phyloP scores from a whole-genome alignment of 2,113 vertebrate species.

The Cygnus buccinator region DNA sequence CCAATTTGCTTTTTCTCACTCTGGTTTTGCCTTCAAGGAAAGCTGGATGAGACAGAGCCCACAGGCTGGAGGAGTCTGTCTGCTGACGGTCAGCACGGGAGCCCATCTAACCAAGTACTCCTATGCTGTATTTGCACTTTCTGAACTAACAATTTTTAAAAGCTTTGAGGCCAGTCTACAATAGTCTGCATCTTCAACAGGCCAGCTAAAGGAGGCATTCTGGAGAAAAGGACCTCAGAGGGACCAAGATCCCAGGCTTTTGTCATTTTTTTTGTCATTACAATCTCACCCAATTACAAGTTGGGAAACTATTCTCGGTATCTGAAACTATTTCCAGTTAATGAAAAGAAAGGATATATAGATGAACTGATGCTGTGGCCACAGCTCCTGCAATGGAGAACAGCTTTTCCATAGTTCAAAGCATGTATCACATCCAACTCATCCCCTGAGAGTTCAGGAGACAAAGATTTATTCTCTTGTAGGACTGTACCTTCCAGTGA shows the following conservation, averaged over 20 bases:
- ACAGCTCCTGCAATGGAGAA: not conserved
- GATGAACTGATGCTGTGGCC: not conserved
- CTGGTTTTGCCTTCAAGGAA: not conserved
- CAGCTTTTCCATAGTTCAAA: not conserved
- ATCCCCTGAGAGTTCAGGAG: not conserved
- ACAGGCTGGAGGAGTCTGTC: not conserved
- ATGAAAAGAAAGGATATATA: not conserved
- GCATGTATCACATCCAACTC: not conserved
- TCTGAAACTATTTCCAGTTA: not conserved
- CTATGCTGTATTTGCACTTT: not conserved
- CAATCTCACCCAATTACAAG: not conserved
- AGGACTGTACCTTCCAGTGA: not conserved
- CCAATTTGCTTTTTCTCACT: not conserved
- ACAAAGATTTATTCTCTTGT: not conserved
- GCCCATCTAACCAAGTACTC: not conserved
- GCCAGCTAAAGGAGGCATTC: not conserved
- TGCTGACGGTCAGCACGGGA: not conserved
- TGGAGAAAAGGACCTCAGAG: not conserved
- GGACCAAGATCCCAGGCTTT: not conserved
- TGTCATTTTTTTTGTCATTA: not conserved
- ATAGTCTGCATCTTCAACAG: not conserved
- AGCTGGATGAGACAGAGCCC: not conserved
- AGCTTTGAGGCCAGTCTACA: not conserved
- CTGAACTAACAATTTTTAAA: not conserved
- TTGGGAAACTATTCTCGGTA: not conserved